These are phyloP conservation scores for Acrossocheilus fasciatus DNA, from an alignment of 2,797 vertebrate genomes.

Conservation along the genomic window DNA sequence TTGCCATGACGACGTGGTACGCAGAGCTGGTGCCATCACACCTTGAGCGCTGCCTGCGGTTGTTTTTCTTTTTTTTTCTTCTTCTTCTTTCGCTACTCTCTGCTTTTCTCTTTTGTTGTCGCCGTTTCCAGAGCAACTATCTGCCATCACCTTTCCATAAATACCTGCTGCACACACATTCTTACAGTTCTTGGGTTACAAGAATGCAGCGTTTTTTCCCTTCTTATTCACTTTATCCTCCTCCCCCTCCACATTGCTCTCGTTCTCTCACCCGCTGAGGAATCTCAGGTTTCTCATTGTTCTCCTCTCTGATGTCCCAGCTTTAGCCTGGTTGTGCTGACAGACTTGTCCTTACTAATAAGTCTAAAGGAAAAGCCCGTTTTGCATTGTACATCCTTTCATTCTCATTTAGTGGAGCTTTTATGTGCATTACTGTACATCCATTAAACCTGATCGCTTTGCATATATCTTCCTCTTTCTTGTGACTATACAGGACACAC, in stretches of 20 bases:
- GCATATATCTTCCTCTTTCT: neutral
- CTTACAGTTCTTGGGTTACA: slow-evolving; percentile 55
- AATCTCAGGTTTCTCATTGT: slow-evolving; percentile 58
- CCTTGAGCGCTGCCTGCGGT: slow-evolving; percentile 82
- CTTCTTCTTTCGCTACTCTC: slow-evolving; percentile 73
- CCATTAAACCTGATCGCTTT: neutral
- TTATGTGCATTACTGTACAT: neutral
- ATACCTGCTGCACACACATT: slow-evolving; percentile 63
- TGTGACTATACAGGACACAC: neutral
- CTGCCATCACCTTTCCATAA: slow-evolving; percentile 68
- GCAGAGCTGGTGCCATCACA: slow-evolving; percentile 82
- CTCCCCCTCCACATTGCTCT: slow-evolving; percentile 27
- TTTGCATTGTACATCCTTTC: slow-evolving; percentile 10
- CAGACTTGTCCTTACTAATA: slow-evolving; percentile 31
- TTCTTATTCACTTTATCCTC: slow-evolving; percentile 36
- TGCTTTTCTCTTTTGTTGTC: slow-evolving; percentile 77
- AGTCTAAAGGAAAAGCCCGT: slow-evolving; percentile 17
- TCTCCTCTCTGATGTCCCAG: slow-evolving; percentile 43
- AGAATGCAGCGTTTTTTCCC: slow-evolving; percentile 28
- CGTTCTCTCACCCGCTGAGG: slow-evolving; percentile 36
- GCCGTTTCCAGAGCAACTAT: slow-evolving; percentile 85
- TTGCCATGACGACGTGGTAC: slow-evolving; percentile 86
- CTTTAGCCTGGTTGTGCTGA: slow-evolving; percentile 42
- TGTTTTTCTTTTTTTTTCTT: slow-evolving; percentile 68
- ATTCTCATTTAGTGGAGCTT: slow-evolving; percentile 4